Evolutionary conservation across 2,113 vertebrate species (phyloP).

Genomic region (Myotis brandtii): DNA sequence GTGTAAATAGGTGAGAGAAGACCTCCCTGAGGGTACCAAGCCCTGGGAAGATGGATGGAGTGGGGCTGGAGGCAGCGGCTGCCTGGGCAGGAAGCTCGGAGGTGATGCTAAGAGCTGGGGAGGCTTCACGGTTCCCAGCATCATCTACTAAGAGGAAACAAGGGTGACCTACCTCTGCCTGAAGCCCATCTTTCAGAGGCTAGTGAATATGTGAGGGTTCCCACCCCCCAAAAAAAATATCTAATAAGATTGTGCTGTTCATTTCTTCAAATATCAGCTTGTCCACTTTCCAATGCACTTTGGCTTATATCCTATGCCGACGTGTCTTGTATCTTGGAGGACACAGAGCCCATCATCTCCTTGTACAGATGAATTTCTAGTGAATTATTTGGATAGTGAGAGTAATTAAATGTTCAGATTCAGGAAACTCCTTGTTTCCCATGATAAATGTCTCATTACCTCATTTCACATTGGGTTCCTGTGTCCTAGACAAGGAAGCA

Average conservation of each 20-base stretch:
- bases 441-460: neutral
- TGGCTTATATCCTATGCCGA: neutral
- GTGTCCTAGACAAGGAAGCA: neutral
- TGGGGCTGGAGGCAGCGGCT: neutral
- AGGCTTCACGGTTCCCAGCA: neutral
- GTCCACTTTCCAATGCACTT: neutral
- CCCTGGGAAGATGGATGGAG: too few relatives aligned
- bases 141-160: neutral
- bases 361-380: neutral
- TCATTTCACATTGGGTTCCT: neutral
- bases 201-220: neutral
- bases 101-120: neutral
- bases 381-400: neutral
- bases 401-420: neutral
- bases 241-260: neutral
- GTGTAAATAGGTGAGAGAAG: neutral
- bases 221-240: neutral
- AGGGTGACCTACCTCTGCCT: neutral
- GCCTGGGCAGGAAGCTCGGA: neutral
- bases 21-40: neutral
- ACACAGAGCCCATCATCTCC: neutral
- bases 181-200: neutral
- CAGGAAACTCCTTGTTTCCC: constrained; percentile 6
- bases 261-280: neutral
- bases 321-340: neutral